A percentile compares a stretch with the other conserved stretches of the same genome.
These are phyloP conservation scores for Anseranas semipalmata DNA, from an alignment of 2,113 vertebrate genomes.

Conservation along the genomic window DNA sequence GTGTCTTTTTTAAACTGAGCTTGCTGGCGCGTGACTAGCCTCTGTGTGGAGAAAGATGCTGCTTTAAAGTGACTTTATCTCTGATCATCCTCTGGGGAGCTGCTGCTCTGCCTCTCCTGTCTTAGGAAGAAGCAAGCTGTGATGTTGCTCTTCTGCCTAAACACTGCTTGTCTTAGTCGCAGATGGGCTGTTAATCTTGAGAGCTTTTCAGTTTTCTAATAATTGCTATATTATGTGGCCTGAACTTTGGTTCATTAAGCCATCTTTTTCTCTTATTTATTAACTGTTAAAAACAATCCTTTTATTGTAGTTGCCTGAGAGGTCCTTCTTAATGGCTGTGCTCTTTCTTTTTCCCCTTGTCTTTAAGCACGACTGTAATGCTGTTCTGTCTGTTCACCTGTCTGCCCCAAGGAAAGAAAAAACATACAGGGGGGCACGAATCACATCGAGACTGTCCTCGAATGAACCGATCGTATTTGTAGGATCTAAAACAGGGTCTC, in stretches of 20 bases:
- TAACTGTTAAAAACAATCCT: not conserved
- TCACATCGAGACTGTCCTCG: not conserved
- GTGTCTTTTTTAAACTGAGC: not conserved
- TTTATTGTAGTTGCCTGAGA: not conserved
- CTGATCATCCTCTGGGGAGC: not conserved
- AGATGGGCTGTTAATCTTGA: not conserved
- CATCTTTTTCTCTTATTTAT: not conserved
- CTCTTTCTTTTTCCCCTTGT: not conserved
- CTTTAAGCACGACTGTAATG: not conserved
- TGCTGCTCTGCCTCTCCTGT: rapidly evolving
- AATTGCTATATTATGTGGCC: not conserved
- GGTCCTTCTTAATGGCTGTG: not conserved
- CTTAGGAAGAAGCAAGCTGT: not conserved
- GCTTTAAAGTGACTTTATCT: not conserved
- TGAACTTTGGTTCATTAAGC: not conserved
- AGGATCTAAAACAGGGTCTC: not conserved
- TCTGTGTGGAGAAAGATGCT: not conserved
- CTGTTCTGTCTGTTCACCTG: not conserved
- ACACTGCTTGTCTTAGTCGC: not conserved
- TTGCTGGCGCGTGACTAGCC: rapidly evolving
- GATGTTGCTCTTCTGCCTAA: not conserved
- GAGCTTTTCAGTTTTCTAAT: not conserved
- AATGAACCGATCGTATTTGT: rapidly evolving
- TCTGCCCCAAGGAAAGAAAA: not conserved
- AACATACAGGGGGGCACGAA: not conserved